These are phyloP conservation scores for Parambassis ranga DNA, from an alignment of 2,797 vertebrate genomes.

Conservation along the genomic window DNA sequence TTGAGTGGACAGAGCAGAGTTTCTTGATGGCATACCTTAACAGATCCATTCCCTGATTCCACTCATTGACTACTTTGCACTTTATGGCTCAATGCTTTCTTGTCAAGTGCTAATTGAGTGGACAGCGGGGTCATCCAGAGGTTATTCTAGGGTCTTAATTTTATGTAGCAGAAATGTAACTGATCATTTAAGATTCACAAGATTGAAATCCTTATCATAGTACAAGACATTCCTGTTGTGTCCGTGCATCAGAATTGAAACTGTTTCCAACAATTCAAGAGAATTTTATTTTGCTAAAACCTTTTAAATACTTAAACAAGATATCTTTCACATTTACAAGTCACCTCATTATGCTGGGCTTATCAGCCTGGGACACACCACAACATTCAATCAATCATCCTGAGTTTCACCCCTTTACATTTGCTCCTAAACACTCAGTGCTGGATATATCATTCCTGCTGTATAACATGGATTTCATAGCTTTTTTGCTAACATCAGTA, in stretches of 20 bases:
- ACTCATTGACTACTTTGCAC: constrained; percentile 67
- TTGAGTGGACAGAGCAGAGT: constrained; percentile 48
- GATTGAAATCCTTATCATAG: neutral
- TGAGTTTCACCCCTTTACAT: neutral
- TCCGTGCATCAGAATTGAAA: no score
- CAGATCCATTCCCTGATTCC: constrained; percentile 69
- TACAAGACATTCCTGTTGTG: neutral
- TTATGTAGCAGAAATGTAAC: neutral
- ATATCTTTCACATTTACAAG: neutral
- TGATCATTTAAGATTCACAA: neutral
- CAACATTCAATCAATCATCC: neutral
- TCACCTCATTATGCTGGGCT: neutral
- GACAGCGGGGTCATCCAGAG: constrained; percentile 50
- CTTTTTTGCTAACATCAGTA: no score
- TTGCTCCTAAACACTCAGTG: neutral
- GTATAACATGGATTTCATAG: no score
- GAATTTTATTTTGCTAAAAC: neutral
- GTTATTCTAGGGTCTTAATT: constrained; percentile 20
- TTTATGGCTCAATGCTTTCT: constrained; percentile 48
- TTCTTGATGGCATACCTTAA: constrained; percentile 53
- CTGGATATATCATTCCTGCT: neutral
- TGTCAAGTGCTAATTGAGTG: constrained; percentile 39
- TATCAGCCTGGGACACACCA: neutral
- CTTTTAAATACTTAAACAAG: neutral
- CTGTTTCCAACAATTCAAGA: no score